A percentile compares a stretch with the other conserved stretches of the same genome.
phyloP scores from a whole-genome alignment of 1,140 invertebrate species.

The Melitaea cinxia region DNA sequence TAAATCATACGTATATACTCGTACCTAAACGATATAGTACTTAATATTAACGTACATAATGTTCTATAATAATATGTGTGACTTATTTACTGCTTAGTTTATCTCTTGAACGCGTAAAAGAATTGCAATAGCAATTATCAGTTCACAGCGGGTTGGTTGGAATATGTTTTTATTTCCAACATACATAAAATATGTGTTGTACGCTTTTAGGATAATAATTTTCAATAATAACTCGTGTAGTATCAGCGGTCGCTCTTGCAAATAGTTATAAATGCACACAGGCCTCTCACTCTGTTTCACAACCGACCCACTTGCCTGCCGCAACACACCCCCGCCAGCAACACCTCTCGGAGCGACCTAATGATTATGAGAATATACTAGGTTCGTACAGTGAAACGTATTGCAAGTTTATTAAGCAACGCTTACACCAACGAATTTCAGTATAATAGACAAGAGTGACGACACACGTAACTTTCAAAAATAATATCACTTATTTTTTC shows the following conservation, averaged over 20 bases:
- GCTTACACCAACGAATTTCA: slow-evolving; percentile 33
- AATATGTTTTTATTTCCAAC: too few relatives aligned
- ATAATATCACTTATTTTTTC: slow-evolving; percentile 9
- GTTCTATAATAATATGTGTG: too few relatives aligned
- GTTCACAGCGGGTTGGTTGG: too few relatives aligned
- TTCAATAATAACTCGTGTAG: slow-evolving; percentile 2
- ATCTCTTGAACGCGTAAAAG: too few relatives aligned
- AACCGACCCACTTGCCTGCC: slow-evolving; percentile 31
- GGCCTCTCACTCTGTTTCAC: slow-evolving; percentile 34
- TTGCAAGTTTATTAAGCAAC: slow-evolving; percentile 23
- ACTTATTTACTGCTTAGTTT: too few relatives aligned
- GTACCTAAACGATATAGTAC: too few relatives aligned
- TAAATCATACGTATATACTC: too few relatives aligned
- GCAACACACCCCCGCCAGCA: slow-evolving; percentile 24
- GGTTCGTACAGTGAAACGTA: slow-evolving; percentile 20
- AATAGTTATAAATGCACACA: slow-evolving; percentile 10
- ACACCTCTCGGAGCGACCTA: slow-evolving; percentile 15
- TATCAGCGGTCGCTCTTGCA: not conserved
- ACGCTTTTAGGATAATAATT: not conserved
- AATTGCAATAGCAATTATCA: too few relatives aligned
- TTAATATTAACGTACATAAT: too few relatives aligned
- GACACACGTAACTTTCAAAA: slow-evolving; percentile 32
- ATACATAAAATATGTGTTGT: too few relatives aligned
- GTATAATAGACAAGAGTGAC: slow-evolving; percentile 35
- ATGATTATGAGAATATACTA: slow-evolving; percentile 20